Evolutionary conservation across 2,888 invertebrate species (phyloP), one percentile per base, ranked within the genome.

Genomic region (Pomacea canaliculata): DNA sequence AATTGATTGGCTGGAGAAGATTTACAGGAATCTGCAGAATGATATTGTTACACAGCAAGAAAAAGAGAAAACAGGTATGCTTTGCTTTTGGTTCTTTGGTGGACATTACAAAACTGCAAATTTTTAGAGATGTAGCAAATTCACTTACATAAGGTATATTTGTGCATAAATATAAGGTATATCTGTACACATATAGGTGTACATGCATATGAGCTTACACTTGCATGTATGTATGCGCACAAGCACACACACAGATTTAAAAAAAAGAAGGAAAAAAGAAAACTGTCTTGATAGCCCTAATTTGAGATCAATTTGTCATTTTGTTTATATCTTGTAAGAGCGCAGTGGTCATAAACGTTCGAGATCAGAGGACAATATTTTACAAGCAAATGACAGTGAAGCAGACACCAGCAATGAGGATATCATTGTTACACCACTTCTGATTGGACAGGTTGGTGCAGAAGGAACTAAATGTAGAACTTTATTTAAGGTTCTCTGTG

Each of bases 371-470:
- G 88, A 88, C 79, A 87, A 88, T 79, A 88, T 88, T 67, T 76
- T 87, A n/a, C 83, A 86, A 76, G 82, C 81, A 48, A 84, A 84
- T 73, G 85, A 83, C 72, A 77, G 74, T 67, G 82, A 82, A 12
- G 68, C 78, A 66, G 81, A 80, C 27, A 78, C 74, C 71, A 74
- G 74, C 19, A 81, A 78, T 13, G 81, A 77, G n/a, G 75, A 69
- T 46, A 74, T 68, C 72, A 73, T 76, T 70, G 83, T 85, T 63
- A 93, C 94, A 76, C 93, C 93, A 77, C 94, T 91, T 78, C 88
- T 94, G 84, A 94, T 96, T 13, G 96, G 95, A 72, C 95, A 77
- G 76, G 76, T 69, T 9, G 49, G 49, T 70, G 19, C 27, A 23
- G 1, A n/a, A 37, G 37, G 5, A 37, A 37, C 37, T 37, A 37